Conservation (phyloP, 1,140 invertebrate genomes). For the Pseudachorutes palmiensis region DNA sequence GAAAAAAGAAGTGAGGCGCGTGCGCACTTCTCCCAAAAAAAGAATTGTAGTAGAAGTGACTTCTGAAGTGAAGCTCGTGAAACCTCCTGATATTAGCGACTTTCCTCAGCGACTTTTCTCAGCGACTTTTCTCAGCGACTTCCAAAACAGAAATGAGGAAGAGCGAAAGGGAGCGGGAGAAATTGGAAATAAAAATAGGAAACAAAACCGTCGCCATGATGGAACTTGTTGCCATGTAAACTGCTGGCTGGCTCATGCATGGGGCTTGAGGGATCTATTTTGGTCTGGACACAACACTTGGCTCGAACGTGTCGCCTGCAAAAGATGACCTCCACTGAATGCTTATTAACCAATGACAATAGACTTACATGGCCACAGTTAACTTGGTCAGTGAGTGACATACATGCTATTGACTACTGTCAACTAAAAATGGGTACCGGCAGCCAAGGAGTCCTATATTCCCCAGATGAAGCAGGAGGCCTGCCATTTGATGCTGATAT, state of each 20-base stretch:
- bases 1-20: no score
- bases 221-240: no score
- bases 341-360: neutral
- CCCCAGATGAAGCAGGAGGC: neutral
- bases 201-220: no score
- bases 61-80: no score
- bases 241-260: neutral
- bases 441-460: neutral
- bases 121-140: no score
- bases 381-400: neutral
- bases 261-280: neutral
- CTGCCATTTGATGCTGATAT: neutral
- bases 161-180: no score
- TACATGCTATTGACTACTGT: neutral
- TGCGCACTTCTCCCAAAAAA: no score
- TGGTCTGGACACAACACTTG: neutral
- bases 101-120: no score
- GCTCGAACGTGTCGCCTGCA: neutral
- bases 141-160: no score
- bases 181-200: no score
- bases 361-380: neutral
- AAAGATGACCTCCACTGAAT: neutral
- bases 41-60: no score
- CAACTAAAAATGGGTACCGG: neutral
- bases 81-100: no score